Conservation (phyloP, 2,888 invertebrate species). For the Netelia melanura region DNA sequence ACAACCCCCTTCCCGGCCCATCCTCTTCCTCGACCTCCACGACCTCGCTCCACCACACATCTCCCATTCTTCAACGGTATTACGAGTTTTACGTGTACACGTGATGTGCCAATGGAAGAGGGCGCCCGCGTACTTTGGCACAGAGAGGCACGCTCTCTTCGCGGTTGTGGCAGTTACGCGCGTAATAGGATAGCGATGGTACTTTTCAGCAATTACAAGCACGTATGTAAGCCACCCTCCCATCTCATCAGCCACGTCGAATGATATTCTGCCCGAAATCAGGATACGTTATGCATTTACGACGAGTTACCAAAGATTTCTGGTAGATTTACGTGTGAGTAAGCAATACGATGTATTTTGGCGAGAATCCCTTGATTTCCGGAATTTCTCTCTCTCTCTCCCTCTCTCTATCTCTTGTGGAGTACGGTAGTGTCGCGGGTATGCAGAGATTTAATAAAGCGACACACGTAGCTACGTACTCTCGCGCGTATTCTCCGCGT, state of each 20-base stretch:
- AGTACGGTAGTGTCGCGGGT: neutral
- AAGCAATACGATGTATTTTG: conserved; percentile 9
- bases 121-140: conserved; percentile 20
- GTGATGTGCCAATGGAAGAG: conserved; percentile 29
- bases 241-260: neutral
- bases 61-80: conserved; percentile 17
- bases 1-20: too few relatives aligned
- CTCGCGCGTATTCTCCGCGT: neutral
- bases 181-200: conserved; percentile 25
- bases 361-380: neutral
- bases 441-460: conserved; percentile 13
- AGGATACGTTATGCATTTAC: conserved; percentile 27
- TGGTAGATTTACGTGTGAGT: conserved; percentile 12
- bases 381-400: neutral
- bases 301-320: neutral
- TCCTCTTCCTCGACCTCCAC: too few relatives aligned
- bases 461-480: neutral
- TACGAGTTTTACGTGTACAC: conserved; percentile 53
- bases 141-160: conserved; percentile 11
- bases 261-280: neutral
- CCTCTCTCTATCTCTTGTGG: too few relatives aligned
- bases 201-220: conserved; percentile 53
- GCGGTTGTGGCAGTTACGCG: conserved; percentile 6
- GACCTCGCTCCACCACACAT: too few relatives aligned
- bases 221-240: neutral